Percentiles rank a stretch among this genome's conserved stretches.
Evolutionary conservation across 2,113 vertebrate genomes (phyloP).

Genomic region (Oenanthe oenanthe): DNA sequence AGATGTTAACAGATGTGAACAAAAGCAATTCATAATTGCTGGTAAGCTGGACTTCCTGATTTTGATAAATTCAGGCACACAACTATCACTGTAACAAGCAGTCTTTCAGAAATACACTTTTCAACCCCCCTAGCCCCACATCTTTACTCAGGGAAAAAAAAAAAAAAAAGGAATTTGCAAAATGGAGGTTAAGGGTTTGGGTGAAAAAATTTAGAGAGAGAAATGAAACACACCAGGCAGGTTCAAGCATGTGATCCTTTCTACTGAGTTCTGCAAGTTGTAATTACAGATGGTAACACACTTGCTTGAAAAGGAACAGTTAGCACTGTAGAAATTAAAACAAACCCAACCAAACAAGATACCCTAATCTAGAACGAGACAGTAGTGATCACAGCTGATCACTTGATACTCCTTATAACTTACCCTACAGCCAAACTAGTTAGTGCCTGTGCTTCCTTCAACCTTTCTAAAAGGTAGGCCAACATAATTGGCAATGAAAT

Average conservation of each 20-base stretch:
- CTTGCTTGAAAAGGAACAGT: background rate
- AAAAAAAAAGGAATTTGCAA: background rate
- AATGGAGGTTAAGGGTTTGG: background rate
- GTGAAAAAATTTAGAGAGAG: background rate
- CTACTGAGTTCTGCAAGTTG: background rate
- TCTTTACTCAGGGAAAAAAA: background rate
- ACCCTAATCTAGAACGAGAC: background rate
- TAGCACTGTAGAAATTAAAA: background rate
- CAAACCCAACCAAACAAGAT: background rate
- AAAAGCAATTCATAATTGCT: background rate
- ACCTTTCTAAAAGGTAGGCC: background rate
- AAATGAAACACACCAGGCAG: background rate
- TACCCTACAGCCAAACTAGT: background rate
- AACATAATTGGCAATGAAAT: background rate
- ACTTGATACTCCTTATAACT: background rate
- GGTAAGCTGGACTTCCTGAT: background rate
- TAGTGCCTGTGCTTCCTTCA: background rate
- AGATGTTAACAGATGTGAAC: background rate
- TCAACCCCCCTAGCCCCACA: fast-evolving
- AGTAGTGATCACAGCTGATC: background rate
- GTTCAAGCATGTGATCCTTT: background rate
- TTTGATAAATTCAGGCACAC: background rate
- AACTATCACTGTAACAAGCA: background rate
- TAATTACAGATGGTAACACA: background rate
- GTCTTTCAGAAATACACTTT: background rate